Base-by-base conservation (phyloP, 2,797 vertebrate genomes). In the Oreochromis grahami region DNA sequence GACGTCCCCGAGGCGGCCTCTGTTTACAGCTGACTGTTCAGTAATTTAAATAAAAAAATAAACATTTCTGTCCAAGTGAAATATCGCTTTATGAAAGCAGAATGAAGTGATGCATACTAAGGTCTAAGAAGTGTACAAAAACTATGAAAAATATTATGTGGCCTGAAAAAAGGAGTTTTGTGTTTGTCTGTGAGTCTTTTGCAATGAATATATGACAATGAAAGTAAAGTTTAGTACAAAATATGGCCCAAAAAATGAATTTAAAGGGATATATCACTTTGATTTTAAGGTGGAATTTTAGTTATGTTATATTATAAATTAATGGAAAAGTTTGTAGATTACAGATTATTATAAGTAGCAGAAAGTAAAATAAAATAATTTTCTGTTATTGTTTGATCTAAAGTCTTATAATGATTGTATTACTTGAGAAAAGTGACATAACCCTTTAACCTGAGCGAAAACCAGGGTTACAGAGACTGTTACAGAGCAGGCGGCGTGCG, bases 221-320 rank as follows among this genome's bases (percentile, higher is more conserved):
- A 84, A 86, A 80, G 81, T 76, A 79, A 89, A 6, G 48, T 81
- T 80, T 76, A 91, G 86, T 88, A 91, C 83, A 90, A 80, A 84
- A 60, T 51, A 29, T 4, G 17, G 0, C 2, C 36, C n/a, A 63
- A 48, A n/a, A 24, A n/a, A 45, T 5, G 21, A 53, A 11, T 50
- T 78, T 74, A 86, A 89, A 87, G 78, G 84, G 81, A 81, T 77
- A 26, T 63, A 17, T 84, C 60, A 52, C 60, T 77, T 77, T 68
- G 24, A n/a, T 81, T 84, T 34, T 41, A 21, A 58, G 80, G 53
- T 11, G 10, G 65, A 70, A 11, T 29, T 70, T 45, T 26, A 72
- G 36, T 1, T 63, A 10, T 1, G 14, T 55, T 74, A 29, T 14
- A 48, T n/a, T 41, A 3, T 79, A 29, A 36, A 82, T 6, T 13